Conservation (phyloP, 2,888 invertebrate species). For the Drosophila yooni region DNA sequence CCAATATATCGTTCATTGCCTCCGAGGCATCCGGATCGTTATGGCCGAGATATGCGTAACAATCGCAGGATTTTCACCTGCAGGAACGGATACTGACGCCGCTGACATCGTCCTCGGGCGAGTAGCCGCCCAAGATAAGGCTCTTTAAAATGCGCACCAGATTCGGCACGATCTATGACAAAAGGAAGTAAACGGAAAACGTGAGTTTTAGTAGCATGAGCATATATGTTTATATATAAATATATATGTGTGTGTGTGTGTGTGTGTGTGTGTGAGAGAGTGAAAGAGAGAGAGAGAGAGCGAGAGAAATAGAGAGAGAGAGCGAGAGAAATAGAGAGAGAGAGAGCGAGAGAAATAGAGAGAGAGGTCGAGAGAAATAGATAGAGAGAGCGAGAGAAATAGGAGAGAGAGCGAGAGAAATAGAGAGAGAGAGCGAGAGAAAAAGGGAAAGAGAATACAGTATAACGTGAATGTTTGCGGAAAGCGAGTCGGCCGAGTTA, state of each 20-base stretch:
- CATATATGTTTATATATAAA: background rate
- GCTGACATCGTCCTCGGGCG: conserved; percentile 99
- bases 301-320: background rate
- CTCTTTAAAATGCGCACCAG: conserved; percentile 99
- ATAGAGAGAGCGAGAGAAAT: conserved; percentile 15
- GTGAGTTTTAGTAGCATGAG: background rate
- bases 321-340: conserved; percentile 2
- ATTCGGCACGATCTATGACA: conserved; percentile 97
- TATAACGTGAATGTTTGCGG: conserved; percentile 13
- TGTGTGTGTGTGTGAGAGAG: background rate
- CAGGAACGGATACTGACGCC: conserved; percentile 99
- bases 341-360: conserved; percentile 2
- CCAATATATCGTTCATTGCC: conserved; percentile 99
- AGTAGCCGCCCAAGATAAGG: conserved; percentile 98
- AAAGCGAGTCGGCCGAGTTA: conserved; percentile 37
- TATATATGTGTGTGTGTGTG: background rate
- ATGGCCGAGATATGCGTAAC: conserved; percentile 96
- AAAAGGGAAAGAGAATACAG: conserved; percentile 15
- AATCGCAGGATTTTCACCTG: conserved; percentile 99
- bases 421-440: conserved; percentile 13
- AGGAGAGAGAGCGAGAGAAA: background rate
- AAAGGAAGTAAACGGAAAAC: conserved; percentile 14
- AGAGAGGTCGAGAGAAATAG: conserved; percentile 5
- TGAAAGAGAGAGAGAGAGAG: background rate
- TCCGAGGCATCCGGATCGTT: conserved; percentile 99